phyloP scores from a whole-genome alignment of 2,888 invertebrate genomes.

The Zygogramma bicolorata region DNA sequence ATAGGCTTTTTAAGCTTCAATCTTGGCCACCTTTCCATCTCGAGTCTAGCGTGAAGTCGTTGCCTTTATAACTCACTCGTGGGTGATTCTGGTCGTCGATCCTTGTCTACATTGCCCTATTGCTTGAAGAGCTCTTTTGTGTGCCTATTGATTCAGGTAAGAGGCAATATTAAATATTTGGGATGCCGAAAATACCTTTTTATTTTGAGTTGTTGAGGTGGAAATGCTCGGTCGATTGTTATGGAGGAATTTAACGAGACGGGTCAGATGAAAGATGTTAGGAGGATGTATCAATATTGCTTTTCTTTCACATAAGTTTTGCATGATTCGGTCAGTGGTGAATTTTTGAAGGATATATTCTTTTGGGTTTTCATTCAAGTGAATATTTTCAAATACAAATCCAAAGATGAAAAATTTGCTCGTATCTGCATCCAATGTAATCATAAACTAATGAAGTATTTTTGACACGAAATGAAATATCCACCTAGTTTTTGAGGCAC shows the following conservation, averaged over 20 bases:
- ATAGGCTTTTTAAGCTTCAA: conserved; percentile 52
- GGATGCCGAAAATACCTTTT: conserved; percentile 22
- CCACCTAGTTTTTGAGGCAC: no score
- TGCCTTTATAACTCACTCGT: conserved; percentile 36
- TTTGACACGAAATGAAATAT: no score
- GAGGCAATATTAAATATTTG: conserved; percentile 29
- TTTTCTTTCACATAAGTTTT: background rate
- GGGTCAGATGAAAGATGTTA: background rate
- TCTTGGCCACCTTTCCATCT: conserved; percentile 42
- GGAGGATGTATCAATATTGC: background rate
- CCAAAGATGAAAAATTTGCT: no score
- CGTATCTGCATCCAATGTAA: no score
- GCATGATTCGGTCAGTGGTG: no score
- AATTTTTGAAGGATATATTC: no score
- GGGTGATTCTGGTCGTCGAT: conserved; percentile 11
- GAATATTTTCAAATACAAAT: no score
- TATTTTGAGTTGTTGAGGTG: conserved; percentile 14
- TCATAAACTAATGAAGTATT: no score
- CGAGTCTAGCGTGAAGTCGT: conserved; percentile 29
- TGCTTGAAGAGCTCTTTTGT: conserved; percentile 21
- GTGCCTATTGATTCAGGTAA: conserved; percentile 25
- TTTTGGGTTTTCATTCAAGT: no score
- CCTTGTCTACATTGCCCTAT: conserved; percentile 19
- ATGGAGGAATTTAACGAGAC: conserved; percentile 11
- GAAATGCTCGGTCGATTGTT: conserved; percentile 10